Evolutionary conservation across 2,113 vertebrate genomes (phyloP).

Genomic region (Protobothrops mucrosquamatus): DNA sequence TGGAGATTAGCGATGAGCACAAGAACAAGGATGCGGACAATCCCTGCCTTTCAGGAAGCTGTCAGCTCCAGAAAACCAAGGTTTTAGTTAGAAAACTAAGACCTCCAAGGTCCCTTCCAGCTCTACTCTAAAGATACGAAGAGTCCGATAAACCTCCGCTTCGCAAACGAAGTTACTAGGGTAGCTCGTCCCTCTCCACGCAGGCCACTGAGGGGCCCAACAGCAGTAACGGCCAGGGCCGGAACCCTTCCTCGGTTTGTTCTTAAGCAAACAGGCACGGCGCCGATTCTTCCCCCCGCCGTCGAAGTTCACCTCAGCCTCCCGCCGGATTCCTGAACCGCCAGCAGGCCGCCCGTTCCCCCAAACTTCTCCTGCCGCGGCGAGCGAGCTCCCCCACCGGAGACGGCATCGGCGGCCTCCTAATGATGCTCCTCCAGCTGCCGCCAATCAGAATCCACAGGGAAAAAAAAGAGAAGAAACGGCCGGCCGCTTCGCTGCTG

Average conservation of each 20-base stretch:
- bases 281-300: background rate
- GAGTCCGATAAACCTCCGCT: background rate
- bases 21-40: background rate
- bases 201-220: background rate
- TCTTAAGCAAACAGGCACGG: background rate
- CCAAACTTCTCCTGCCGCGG: background rate
- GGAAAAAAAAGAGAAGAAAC: background rate
- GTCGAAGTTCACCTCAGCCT: background rate
- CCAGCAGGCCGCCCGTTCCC: background rate
- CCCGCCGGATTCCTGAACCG: too few relatives aligned
- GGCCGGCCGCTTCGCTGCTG: background rate
- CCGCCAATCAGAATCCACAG: background rate
- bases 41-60: background rate
- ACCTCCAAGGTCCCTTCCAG: too few relatives aligned
- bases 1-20: background rate
- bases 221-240: background rate
- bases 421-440: fast-evolving
- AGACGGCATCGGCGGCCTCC: background rate
- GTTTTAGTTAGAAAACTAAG: too few relatives aligned
- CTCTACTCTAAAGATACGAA: too few relatives aligned
- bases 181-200: background rate
- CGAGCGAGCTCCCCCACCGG: background rate
- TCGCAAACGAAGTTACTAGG: background rate
- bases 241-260: background rate
- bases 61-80: background rate